phyloP scores from a whole-genome alignment of 2,113 vertebrate species.

The Bos javanicus region DNA sequence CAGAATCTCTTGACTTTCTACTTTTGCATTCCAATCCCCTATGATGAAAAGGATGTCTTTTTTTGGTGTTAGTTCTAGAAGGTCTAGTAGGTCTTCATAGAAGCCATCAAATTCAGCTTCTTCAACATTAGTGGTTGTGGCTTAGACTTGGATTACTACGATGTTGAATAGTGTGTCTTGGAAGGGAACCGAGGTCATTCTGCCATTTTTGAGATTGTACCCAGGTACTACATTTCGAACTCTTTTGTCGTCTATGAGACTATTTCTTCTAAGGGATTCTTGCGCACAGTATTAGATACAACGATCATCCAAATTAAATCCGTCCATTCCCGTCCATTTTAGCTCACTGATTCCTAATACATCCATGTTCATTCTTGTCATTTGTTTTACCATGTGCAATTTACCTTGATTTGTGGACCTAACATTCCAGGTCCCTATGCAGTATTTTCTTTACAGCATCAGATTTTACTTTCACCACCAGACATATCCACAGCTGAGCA shows the following conservation, averaged over 20 bases:
- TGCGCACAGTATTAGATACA: not conserved
- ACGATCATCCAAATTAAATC: not conserved
- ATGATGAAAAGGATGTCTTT: not conserved
- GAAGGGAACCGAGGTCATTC: not conserved
- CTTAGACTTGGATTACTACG: not conserved
- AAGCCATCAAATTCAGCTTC: not conserved
- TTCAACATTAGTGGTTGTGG: not conserved
- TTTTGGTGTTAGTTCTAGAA: not conserved
- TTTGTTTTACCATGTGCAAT: not conserved
- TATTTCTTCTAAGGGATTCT: not conserved
- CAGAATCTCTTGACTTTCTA: not conserved
- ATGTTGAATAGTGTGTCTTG: not conserved
- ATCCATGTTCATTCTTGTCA: not conserved
- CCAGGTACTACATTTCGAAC: not conserved
- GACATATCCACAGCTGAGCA: not conserved
- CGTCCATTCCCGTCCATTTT: accelerated
- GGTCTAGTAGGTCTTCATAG: not conserved
- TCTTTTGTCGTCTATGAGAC: not conserved
- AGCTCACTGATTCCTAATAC: not conserved
- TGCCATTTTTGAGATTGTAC: not conserved
- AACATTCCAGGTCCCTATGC: not conserved
- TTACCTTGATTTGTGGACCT: not conserved
- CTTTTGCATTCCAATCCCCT: not conserved
- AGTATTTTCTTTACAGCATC: not conserved
- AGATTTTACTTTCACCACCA: not conserved